Evolutionary conservation across 1,140 invertebrate genomes (phyloP).

Genomic region (Dreissena rostriformis): DNA sequence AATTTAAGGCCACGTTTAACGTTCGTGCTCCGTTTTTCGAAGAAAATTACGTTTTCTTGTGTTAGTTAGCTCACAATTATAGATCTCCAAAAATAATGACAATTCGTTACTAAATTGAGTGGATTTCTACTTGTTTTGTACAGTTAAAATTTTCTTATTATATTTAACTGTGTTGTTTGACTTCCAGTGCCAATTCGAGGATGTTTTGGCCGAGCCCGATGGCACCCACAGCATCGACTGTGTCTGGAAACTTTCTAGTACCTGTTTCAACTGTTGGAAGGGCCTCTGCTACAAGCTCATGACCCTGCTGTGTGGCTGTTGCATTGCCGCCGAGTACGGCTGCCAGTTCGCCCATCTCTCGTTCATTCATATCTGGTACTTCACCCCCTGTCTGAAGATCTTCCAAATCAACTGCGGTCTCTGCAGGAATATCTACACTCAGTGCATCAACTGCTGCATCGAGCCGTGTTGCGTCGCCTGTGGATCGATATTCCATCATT

Average conservation of each 20-base stretch:
- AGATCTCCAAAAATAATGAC: no score
- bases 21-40: no score
- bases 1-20: no score
- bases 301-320: slow-evolving; percentile 86
- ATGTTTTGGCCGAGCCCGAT: slow-evolving; percentile 89
- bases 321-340: slow-evolving; percentile 86
- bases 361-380: slow-evolving; percentile 83
- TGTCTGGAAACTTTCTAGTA: slow-evolving; percentile 87
- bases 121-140: no score
- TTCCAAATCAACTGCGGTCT: slow-evolving; percentile 85
- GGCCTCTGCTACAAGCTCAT: slow-evolving; percentile 88
- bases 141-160: no score
- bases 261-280: slow-evolving; percentile 86
- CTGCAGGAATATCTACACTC: slow-evolving; percentile 83
- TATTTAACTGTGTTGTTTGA: background rate
- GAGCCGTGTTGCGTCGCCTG: slow-evolving; percentile 66
- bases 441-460: slow-evolving; percentile 80
- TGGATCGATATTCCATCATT: slow-evolving; percentile 61
- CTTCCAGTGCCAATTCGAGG: slow-evolving; percentile 84
- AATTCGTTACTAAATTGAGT: no score
- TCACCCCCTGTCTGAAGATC: slow-evolving; percentile 71
- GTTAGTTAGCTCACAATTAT: no score
- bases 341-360: slow-evolving; percentile 89
- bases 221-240: slow-evolving; percentile 87
- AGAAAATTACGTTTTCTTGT: no score